A percentile compares a stretch with the other conserved stretches of the same genome.
phyloP scores from a whole-genome alignment of 2,888 invertebrate genomes.

The Heliconius ethilla region DNA sequence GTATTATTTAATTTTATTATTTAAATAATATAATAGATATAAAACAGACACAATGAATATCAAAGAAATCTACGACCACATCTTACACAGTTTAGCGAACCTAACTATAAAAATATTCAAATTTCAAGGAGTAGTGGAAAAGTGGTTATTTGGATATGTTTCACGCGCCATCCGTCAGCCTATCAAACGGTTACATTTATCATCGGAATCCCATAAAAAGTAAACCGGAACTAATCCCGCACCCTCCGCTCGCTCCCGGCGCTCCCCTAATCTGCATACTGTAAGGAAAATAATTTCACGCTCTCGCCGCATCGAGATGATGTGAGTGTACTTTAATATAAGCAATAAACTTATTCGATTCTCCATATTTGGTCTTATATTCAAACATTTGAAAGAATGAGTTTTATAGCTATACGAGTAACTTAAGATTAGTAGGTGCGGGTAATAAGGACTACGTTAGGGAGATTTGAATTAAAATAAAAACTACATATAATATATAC shows the following conservation, averaged over 20 bases:
- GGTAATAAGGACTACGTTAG: not conserved
- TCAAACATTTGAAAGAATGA: not conserved
- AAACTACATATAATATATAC: too few species aligned
- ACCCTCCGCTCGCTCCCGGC: constrained; percentile 47
- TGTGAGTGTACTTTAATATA: constrained; percentile 41
- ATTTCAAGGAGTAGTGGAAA: constrained; percentile 48
- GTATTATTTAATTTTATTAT: not conserved
- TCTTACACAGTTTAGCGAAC: not conserved
- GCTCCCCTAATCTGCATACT: constrained; percentile 78
- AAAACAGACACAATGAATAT: not conserved
- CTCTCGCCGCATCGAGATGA: constrained; percentile 68
- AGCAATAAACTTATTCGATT: constrained; percentile 17
- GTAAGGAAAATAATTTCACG: constrained; percentile 81
- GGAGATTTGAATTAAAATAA: too few species aligned
- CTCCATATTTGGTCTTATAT: constrained; percentile 20
- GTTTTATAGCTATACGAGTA: not conserved
- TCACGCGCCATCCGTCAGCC: constrained; percentile 78
- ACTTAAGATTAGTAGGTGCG: not conserved
- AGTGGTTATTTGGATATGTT: constrained; percentile 73
- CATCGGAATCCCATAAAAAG: constrained; percentile 81
- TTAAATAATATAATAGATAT: too few species aligned
- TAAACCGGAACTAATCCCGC: constrained; percentile 78
- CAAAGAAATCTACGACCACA: not conserved
- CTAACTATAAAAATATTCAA: constrained; percentile 52
- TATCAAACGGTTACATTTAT: constrained; percentile 74